Conservation (phyloP, 2,113 vertebrate genomes). For the Salvelinus alpinus region DNA sequence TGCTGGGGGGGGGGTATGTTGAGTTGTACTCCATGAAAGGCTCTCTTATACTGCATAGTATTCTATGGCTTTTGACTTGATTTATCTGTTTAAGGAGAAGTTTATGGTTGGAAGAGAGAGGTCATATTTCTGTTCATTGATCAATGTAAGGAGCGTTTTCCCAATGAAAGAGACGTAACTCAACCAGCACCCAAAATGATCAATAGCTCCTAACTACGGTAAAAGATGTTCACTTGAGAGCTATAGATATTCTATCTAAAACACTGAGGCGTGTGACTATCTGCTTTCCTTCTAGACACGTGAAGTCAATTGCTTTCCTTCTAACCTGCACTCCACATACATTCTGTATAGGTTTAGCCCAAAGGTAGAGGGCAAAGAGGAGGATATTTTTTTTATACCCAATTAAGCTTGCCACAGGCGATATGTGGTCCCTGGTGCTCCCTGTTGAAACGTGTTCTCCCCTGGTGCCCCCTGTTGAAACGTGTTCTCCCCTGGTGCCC, state of each 20-base stretch:
- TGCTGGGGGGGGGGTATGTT: constrained; percentile 30
- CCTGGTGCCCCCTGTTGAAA: too few relatives aligned
- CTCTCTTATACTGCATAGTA: constrained; percentile 15
- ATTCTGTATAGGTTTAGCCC: constrained; percentile 55
- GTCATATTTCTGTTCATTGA: constrained; percentile 44
- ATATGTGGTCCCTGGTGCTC: constrained; percentile 51
- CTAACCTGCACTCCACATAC: constrained; percentile 55
- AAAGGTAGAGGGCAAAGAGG: constrained; percentile 56
- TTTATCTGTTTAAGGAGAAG: constrained; percentile 57
- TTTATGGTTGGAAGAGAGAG: constrained; percentile 38
- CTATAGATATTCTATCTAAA: neutral
- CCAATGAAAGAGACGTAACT: constrained; percentile 51
- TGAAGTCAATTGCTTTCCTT: constrained; percentile 36
- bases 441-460: neutral
- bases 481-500: too few relatives aligned
- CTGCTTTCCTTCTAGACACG: constrained; percentile 34
- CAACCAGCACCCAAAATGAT: constrained; percentile 42
- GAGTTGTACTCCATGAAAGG: constrained; percentile 16
- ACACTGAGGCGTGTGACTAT: constrained; percentile 18
- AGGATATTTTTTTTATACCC: constrained; percentile 66
- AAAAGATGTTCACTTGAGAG: constrained; percentile 37
- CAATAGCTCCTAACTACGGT: constrained; percentile 30
- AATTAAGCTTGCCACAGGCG: constrained; percentile 71
- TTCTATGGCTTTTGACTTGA: constrained; percentile 44
- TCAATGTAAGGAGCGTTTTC: constrained; percentile 57